phyloP scores from a whole-genome alignment of 2,113 vertebrate species.

The Otolemur garnettii region DNA sequence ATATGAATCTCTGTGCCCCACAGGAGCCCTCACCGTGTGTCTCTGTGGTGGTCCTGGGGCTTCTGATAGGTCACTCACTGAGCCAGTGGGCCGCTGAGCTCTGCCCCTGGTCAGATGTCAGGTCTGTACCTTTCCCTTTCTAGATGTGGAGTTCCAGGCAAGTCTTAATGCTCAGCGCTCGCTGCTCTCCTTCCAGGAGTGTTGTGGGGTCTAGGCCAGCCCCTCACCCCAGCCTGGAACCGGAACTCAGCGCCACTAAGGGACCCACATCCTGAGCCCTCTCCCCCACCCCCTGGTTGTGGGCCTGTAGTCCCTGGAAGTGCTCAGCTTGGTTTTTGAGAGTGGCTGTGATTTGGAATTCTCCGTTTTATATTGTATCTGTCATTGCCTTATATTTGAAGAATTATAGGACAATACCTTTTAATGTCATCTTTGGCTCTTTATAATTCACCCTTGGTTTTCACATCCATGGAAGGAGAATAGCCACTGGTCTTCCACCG shows the following conservation, averaged over 20 bases:
- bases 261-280: background rate
- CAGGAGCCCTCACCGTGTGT: background rate
- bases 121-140: background rate
- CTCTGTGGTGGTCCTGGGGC: background rate
- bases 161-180: background rate
- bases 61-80: background rate
- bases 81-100: background rate
- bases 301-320: background rate
- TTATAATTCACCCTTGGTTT: background rate
- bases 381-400: conserved; percentile 36
- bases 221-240: accelerated
- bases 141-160: background rate
- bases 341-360: background rate
- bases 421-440: background rate
- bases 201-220: background rate
- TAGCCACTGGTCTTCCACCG: background rate
- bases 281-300: background rate
- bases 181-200: background rate
- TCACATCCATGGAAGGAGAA: background rate
- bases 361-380: conserved; percentile 32
- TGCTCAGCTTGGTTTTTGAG: background rate
- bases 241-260: background rate
- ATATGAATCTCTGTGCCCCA: background rate
- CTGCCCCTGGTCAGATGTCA: background rate
- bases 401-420: background rate